Evolutionary conservation across 2,888 invertebrate species (phyloP).

Genomic region (Caenorhabditis angaria): DNA sequence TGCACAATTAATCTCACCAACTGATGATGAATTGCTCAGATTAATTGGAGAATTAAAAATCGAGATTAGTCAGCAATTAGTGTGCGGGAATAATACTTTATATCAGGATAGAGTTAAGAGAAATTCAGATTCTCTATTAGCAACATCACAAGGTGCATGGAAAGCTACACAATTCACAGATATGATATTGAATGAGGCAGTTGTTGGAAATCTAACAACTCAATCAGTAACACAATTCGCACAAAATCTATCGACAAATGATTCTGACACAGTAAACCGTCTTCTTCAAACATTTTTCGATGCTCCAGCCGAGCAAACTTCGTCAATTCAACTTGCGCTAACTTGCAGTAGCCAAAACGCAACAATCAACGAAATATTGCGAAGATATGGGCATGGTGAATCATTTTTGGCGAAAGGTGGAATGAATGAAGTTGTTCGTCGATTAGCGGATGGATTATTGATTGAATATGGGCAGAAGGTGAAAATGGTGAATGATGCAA

Average conservation of each 20-base stretch:
- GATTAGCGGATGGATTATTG: slow-evolving; percentile 44
- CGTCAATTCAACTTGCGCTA: slow-evolving; percentile 49
- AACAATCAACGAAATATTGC: slow-evolving; percentile 38
- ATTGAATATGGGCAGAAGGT: slow-evolving; percentile 47
- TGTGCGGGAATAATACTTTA: slow-evolving; percentile 45
- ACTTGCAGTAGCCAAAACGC: slow-evolving; percentile 54
- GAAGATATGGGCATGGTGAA: slow-evolving; percentile 48
- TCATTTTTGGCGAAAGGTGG: slow-evolving; percentile 43
- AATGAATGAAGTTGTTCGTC: slow-evolving; percentile 44
- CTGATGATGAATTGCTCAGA: slow-evolving; percentile 42
- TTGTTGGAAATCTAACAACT: slow-evolving; percentile 19
- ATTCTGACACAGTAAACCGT: slow-evolving; percentile 47
- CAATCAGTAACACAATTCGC: slow-evolving; percentile 29
- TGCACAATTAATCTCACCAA: slow-evolving; percentile 53
- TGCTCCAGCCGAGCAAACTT: slow-evolving; percentile 50
- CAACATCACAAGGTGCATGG: slow-evolving; percentile 34
- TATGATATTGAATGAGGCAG: slow-evolving; percentile 12
- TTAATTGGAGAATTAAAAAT: slow-evolving; percentile 41
- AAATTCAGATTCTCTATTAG: background rate
- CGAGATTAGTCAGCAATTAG: slow-evolving; percentile 28
- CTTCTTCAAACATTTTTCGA: slow-evolving; percentile 57
- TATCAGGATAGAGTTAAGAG: slow-evolving; percentile 36
- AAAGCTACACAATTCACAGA: slow-evolving; percentile 20
- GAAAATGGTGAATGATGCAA: slow-evolving; percentile 37
- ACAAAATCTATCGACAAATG: slow-evolving; percentile 11